Evolutionary conservation across 1,140 invertebrate species (phyloP).

Genomic region (Zaprionus camerounensis): DNA sequence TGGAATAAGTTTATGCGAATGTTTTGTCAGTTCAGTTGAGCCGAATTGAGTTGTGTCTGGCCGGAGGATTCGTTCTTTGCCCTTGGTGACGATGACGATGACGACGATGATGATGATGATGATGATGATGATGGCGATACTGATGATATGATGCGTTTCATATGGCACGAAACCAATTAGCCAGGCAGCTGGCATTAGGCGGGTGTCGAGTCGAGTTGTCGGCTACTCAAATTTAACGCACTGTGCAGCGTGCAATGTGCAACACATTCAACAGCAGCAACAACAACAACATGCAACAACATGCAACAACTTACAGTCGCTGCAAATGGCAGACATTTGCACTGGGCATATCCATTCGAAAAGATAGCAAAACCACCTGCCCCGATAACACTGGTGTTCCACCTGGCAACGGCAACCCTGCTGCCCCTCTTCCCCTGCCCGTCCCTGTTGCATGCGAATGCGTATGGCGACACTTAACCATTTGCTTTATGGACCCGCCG

Average conservation of each 20-base stretch:
- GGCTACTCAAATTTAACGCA: slow-evolving; percentile 62
- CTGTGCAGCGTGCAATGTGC: slow-evolving; percentile 40
- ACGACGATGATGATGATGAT: neutral
- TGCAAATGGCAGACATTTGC: slow-evolving; percentile 39
- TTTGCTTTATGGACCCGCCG: slow-evolving; percentile 30
- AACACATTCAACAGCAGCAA: neutral
- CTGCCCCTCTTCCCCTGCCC: neutral
- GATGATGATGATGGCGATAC: neutral
- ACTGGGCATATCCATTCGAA: slow-evolving; percentile 29
- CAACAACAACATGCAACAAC: neutral
- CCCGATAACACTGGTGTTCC: neutral
- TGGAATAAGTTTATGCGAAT: slow-evolving; percentile 19
- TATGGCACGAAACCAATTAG: slow-evolving; percentile 55
- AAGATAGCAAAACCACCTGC: slow-evolving; percentile 24
- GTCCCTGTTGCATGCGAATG: neutral
- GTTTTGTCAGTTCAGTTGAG: slow-evolving; percentile 32
- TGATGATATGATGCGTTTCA: slow-evolving; percentile 42
- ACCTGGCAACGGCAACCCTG: neutral
- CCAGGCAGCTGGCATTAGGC: slow-evolving; percentile 29
- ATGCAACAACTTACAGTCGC: slow-evolving; percentile 32
- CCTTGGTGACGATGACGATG: neutral
- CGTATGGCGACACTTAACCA: slow-evolving; percentile 40
- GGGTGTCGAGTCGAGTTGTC: slow-evolving; percentile 44
- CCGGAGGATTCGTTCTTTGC: slow-evolving; percentile 13
- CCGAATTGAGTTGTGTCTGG: slow-evolving; percentile 8